Evolutionary conservation across 2,113 vertebrate species (phyloP), one percentile per base, ranked within the genome.

Genomic region (Brienomyrus longianalis): DNA sequence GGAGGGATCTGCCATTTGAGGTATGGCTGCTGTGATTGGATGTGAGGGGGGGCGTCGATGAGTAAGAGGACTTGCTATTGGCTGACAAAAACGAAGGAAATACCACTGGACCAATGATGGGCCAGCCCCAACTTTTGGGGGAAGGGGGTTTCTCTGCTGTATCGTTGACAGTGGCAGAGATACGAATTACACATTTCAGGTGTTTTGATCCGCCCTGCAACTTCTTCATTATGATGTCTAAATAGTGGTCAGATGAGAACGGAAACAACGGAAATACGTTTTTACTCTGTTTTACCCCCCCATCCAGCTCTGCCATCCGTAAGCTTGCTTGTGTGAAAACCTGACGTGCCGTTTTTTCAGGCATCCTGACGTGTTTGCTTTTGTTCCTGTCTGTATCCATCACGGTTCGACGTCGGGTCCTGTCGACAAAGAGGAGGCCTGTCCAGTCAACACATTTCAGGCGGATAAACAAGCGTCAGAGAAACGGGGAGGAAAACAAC

Each of bases 161-260:
- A 17, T 54, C 17, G 4, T 54, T 54, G 5, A 5, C 52, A 52
- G 51, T 10, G 27, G 11, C 19, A 84, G 17, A 83, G 80, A 83
- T 45, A 17, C 5, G 1, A 45, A 84, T 21, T n/a, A n/a, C 45
- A 19, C 19, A 47, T 84, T 84, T 84, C 19, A 48, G 17, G 5
- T 48, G 6, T 83, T 84, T 47, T 23, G 19, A 0, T 7, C 3
- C 66, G 27, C 66, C 47, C 47, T 1, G 45, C 23, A 8, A 83
- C 13, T 45, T 21, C 2, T 83, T 83, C 80, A 47, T 47, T 90
- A 35, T 56, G 87, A n/a, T 77, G 23, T 92, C 91, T 91, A 88
- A 45, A 77, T 51, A 88, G 45, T 91, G 87, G 89, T 84, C 85
- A 66, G 90, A 77, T 77, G 31, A 77, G 35, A 15, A 77, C 70